phyloP scores from a whole-genome alignment of 2,888 invertebrate species.

The Hyles lineata region DNA sequence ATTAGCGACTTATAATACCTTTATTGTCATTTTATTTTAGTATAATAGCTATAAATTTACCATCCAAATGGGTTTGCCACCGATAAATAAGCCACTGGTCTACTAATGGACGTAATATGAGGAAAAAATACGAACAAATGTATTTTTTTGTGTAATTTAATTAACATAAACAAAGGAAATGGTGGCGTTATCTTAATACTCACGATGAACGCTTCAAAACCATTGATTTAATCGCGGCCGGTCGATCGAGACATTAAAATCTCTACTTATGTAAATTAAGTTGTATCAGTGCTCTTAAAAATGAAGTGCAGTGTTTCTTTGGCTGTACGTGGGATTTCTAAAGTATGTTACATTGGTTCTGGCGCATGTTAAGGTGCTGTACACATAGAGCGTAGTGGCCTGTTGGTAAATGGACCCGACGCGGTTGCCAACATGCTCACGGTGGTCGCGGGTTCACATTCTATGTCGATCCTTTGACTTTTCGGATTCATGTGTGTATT shows the following conservation, averaged over 20 bases:
- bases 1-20: neutral
- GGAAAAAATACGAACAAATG: neutral
- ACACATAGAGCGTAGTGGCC: too few species aligned
- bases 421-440: too few species aligned
- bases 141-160: slow-evolving; percentile 16
- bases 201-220: neutral
- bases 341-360: neutral
- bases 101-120: slow-evolving; percentile 2
- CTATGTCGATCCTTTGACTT: too few species aligned
- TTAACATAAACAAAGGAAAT: slow-evolving; percentile 26
- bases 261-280: slow-evolving; percentile 13
- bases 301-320: neutral
- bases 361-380: too few species aligned
- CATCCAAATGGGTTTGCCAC: neutral
- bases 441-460: too few species aligned
- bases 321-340: neutral
- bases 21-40: neutral
- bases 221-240: slow-evolving; percentile 21
- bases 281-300: slow-evolving; percentile 6
- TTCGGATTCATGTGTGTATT: too few species aligned
- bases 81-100: slow-evolving; percentile 19
- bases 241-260: slow-evolving; percentile 8
- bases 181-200: slow-evolving; percentile 3
- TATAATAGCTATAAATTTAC: slow-evolving; percentile 3
- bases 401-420: too few species aligned